Evolutionary conservation across 2,888 invertebrate genomes (phyloP).

Genomic region (Polietes domitor): DNA sequence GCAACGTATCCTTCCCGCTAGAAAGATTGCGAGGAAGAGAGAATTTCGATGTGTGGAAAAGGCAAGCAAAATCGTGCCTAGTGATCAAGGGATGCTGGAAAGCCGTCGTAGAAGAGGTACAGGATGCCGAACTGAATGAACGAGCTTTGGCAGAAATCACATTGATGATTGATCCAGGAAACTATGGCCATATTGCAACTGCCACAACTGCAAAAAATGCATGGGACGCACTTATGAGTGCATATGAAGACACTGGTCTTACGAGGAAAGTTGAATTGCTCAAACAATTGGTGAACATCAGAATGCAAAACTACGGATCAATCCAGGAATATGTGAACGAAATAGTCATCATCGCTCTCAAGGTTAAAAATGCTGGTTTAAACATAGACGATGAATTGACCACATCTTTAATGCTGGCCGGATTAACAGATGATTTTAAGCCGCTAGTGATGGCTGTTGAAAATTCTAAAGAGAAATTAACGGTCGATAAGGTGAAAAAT

Average conservation of each 20-base stretch:
- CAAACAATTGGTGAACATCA: constrained; percentile 24
- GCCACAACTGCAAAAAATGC: constrained; percentile 31
- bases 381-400: constrained; percentile 61
- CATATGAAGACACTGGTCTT: constrained; percentile 2
- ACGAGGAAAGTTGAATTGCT: constrained; percentile 27
- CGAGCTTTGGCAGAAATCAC: constrained; percentile 68
- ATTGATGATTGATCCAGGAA: constrained; percentile 63
- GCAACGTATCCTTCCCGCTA: too few relatives aligned
- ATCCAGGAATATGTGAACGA: constrained; percentile 49
- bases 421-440: constrained; percentile 48
- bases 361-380: constrained; percentile 57
- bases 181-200: constrained; percentile 64
- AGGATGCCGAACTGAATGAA: too few relatives aligned
- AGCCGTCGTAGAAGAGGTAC: too few relatives aligned
- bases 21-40: too few relatives aligned
- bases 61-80: too few relatives aligned
- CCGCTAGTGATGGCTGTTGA: constrained; percentile 56
- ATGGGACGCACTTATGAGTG: not conserved
- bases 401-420: constrained; percentile 59
- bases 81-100: too few relatives aligned
- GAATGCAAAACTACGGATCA: constrained; percentile 4
- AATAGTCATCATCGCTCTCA: constrained; percentile 65
- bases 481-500: constrained; percentile 59
- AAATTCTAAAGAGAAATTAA: constrained; percentile 51
- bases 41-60: too few relatives aligned